These are phyloP conservation scores for Nineta flava DNA, from an alignment of 2,888 invertebrate species.

Conservation along the genomic window DNA sequence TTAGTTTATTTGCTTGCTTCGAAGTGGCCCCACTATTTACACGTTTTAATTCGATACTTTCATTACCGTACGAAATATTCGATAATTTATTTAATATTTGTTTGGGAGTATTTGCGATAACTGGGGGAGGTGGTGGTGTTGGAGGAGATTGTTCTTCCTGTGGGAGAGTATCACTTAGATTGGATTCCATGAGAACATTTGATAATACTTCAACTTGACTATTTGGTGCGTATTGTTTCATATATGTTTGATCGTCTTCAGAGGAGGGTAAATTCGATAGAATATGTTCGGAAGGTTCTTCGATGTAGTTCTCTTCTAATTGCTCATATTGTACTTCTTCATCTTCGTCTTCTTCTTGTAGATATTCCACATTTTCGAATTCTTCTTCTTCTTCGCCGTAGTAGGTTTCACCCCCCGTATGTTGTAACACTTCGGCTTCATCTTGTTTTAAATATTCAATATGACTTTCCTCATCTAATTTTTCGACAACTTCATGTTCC, in stretches of 20 bases:
- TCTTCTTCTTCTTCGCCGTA: neutral
- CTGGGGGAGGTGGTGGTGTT: neutral
- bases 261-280: neutral
- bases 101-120: neutral
- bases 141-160: neutral
- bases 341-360: neutral
- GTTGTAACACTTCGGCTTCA: neutral
- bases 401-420: neutral
- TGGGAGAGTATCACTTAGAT: neutral
- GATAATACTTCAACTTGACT: conserved; percentile 1
- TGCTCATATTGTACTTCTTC: neutral
- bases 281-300: neutral
- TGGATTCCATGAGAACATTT: neutral
- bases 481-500: neutral
- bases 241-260: neutral
- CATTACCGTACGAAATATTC: neutral
- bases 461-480: neutral
- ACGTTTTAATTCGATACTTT: conserved; percentile 1
- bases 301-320: neutral
- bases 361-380: conserved; percentile 1
- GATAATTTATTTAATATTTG: neutral
- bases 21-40: neutral
- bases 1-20: neutral
- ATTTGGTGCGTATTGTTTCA: neutral
- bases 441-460: conserved; percentile 3